phyloP scores from a whole-genome alignment of 2,797 vertebrate species.

The Hippoglossus hippoglossus region DNA sequence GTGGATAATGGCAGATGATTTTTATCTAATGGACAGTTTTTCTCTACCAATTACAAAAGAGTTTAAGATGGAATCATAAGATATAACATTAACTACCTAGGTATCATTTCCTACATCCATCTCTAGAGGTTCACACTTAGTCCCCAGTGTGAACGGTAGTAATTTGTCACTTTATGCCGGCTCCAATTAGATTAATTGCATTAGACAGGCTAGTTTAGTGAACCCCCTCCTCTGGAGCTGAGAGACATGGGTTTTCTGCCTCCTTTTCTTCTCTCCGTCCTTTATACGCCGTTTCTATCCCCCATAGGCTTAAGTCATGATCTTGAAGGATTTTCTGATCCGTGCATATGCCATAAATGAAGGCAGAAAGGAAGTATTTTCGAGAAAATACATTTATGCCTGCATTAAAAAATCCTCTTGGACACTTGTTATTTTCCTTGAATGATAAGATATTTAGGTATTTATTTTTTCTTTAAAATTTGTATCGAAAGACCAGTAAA shows the following conservation, averaged over 20 bases:
- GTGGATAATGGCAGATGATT: constrained; percentile 51
- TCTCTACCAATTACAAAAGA: constrained; percentile 47
- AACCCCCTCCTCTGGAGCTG: constrained; percentile 78
- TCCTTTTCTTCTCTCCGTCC: constrained; percentile 63
- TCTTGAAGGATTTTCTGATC: constrained; percentile 67
- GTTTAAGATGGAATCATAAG: constrained; percentile 67
- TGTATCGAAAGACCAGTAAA: constrained; percentile 18
- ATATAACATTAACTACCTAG: constrained; percentile 71
- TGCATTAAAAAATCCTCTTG: constrained; percentile 22
- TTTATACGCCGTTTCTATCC: constrained; percentile 58
- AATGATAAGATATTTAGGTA: constrained; percentile 1
- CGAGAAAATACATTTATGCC: constrained; percentile 9
- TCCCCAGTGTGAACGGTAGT: constrained; percentile 91
- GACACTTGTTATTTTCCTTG: constrained; percentile 8
- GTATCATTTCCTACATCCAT: constrained; percentile 72
- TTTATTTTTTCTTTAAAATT: not conserved
- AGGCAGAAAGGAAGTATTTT: constrained; percentile 22
- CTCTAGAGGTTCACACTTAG: constrained; percentile 75
- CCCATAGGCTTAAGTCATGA: constrained; percentile 56
- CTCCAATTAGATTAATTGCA: constrained; percentile 84
- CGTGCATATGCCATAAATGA: constrained; percentile 42
- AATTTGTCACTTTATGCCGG: constrained; percentile 91
- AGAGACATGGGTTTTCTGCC: constrained; percentile 83
- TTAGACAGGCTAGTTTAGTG: constrained; percentile 81
- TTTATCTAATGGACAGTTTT: constrained; percentile 45